A percentile compares a stretch with the other conserved stretches of the same genome.
Evolutionary conservation across 1,140 invertebrate genomes (phyloP).

Genomic region (Rhynchophorus ferrugineus): DNA sequence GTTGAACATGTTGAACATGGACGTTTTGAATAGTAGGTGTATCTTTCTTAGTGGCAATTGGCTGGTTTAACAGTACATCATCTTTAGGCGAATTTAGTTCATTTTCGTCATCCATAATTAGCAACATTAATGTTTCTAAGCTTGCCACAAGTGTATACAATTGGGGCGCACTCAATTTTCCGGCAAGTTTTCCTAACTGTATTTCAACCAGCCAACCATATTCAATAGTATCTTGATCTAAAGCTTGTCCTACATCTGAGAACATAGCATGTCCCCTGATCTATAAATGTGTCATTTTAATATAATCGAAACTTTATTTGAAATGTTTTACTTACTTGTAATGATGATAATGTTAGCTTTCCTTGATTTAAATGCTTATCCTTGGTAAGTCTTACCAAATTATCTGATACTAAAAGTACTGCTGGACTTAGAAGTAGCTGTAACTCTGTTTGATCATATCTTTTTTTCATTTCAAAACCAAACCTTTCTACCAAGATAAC

Average conservation of each 20-base stretch:
- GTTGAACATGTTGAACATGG: conserved; percentile 31
- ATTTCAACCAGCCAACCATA: conserved; percentile 91
- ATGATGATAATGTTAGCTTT: conserved; percentile 79
- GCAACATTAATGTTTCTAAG: conserved; percentile 80
- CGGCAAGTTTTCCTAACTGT: conserved; percentile 73
- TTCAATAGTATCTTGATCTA: conserved; percentile 92
- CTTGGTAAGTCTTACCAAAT: conserved; percentile 53
- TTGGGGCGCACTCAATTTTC: conserved; percentile 71
- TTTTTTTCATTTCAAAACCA: conserved; percentile 95
- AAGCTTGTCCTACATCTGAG: conserved; percentile 77
- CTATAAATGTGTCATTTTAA: conserved; percentile 33
- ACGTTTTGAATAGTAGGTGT: conserved; percentile 22
- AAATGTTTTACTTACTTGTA: too few species aligned
- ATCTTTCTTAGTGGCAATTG: conserved; percentile 28
- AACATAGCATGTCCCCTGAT: conserved; percentile 95
- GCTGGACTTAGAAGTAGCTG: conserved; percentile 87
- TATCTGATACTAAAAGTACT: conserved; percentile 71
- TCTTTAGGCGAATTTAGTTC: conserved; percentile 61
- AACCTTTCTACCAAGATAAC: conserved; percentile 83
- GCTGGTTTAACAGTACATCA: conserved; percentile 29
- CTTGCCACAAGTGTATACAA: conserved; percentile 79
- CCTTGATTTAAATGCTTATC: conserved; percentile 80
- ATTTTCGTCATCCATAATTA: conserved; percentile 85
- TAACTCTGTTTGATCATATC: conserved; percentile 81
- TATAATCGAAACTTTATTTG: not conserved